A percentile compares a stretch with the other conserved stretches of the same genome.
phyloP scores from a whole-genome alignment of 2,797 vertebrate species.

The Sebastes iracundus region DNA sequence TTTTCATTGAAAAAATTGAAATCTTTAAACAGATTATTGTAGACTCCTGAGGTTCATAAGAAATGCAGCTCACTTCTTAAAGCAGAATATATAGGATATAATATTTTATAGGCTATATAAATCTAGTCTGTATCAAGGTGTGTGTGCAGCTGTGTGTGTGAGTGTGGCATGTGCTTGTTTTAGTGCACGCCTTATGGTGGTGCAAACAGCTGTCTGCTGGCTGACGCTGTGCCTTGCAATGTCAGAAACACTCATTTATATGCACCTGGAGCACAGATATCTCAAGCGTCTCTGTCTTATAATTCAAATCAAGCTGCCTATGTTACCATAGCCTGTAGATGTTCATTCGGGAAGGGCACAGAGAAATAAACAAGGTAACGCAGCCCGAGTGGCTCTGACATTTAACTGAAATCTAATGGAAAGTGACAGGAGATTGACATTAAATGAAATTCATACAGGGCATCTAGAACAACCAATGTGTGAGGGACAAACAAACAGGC shows the following conservation, averaged over 20 bases:
- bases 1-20: background rate
- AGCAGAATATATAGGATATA: slow-evolving; percentile 1
- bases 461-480: slow-evolving; percentile 78
- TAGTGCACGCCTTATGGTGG: slow-evolving; percentile 57
- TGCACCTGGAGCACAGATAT: slow-evolving; percentile 86
- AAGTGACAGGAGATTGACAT: slow-evolving; percentile 89
- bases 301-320: slow-evolving; percentile 84
- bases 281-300: slow-evolving; percentile 82
- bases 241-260: slow-evolving; percentile 85
- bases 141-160: slow-evolving; percentile 54
- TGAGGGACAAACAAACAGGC: slow-evolving; percentile 77
- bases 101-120: slow-evolving; percentile 32
- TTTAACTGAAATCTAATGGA: slow-evolving; percentile 85
- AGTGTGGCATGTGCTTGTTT: slow-evolving; percentile 29
- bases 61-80: slow-evolving; percentile 3
- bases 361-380: slow-evolving; percentile 86
- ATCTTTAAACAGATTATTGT: background rate
- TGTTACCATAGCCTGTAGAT: slow-evolving; percentile 83
- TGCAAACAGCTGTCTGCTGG: slow-evolving; percentile 84
- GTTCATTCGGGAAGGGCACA: slow-evolving; percentile 86
- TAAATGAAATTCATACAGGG: slow-evolving; percentile 88
- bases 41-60: background rate
- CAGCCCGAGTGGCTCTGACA: slow-evolving; percentile 81
- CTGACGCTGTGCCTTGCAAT: slow-evolving; percentile 77
- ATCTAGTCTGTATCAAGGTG: slow-evolving; percentile 38